Base-by-base conservation (phyloP, 1,140 invertebrate species). In the Armadillidium nasatum region DNA sequence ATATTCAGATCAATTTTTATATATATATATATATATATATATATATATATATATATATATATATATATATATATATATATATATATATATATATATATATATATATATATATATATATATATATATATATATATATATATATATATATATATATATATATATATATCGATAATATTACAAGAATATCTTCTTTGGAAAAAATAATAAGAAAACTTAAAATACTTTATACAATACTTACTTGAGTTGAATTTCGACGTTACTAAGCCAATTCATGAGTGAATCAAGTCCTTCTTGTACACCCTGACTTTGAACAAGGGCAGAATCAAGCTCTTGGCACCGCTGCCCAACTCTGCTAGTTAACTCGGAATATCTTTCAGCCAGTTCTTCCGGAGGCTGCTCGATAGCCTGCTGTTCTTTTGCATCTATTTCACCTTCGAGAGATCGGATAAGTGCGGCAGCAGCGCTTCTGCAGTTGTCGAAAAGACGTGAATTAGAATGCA, bases 261-360 rank as follows among this genome's bases (percentile, higher is more conserved):
- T 91, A 45, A 97, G 85, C 95, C 95, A 97, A 69, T 87, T 85
- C 7, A 93, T 89, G 10, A 97, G 88, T 72, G 91, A 89, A 82
- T 97, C 94, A 0, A 97, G 87, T 10, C 94, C 93, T 84, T 96
- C 94, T 84, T 96, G 93, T 11, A 97, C 91, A n/a, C 93, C 94
- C 85, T 97, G 95, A 73, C 93, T 94, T 84, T 96, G 93, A 7
- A 96, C 90, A 45, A 97, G 86, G 0, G 94, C 94, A 0, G 92
- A 92, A 81, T 97, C 94, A 68, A 98, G 85, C 66, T 91, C 89
- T 79, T 92, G 89, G 82, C 94, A 95, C n/a, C 92, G 90, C 7
- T 92, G 89, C 11, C 89, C 88, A 13, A 95, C 85, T 0, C 89
- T 89, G 77, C 89, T 89, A 71, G 88, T 87, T 11, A 96, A 83